Percentiles rank a stretch among this genome's conserved stretches.
phyloP scores from a whole-genome alignment of 1,140 invertebrate genomes.

The Pachypsylla venusta region DNA sequence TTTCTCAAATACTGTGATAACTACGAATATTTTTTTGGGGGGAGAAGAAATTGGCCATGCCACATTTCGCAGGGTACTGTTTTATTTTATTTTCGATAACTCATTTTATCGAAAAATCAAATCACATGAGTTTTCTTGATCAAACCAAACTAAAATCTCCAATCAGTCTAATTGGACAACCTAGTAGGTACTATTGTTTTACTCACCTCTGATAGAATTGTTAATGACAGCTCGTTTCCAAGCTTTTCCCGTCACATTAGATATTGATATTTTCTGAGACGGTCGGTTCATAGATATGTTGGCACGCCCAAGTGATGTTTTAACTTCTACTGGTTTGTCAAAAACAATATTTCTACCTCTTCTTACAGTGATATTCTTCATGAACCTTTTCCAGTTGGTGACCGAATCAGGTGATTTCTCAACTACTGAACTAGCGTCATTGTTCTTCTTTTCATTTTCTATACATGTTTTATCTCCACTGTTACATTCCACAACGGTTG shows the following conservation, averaged over 20 bases:
- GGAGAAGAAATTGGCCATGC: too few species aligned
- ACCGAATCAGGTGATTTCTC: background rate
- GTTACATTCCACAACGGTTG: background rate
- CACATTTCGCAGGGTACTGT: too few species aligned
- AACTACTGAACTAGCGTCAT: background rate
- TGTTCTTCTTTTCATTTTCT: background rate
- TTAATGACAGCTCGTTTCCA: background rate
- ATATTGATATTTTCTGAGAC: background rate
- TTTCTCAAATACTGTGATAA: too few species aligned
- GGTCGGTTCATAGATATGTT: background rate
- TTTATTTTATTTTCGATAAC: background rate
- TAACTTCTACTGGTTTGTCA: background rate
- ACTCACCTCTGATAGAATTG: background rate
- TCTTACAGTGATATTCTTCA: background rate
- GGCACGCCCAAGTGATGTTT: background rate
- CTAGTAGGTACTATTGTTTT: background rate
- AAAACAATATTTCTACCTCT: background rate
- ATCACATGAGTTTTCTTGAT: background rate
- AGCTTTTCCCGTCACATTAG: background rate
- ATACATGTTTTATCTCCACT: background rate
- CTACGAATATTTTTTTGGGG: too few species aligned
- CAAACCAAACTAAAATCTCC: background rate
- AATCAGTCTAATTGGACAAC: too few species aligned
- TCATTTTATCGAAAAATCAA: background rate
- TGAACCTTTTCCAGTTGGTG: background rate